Base-by-base conservation (phyloP, 2,797 vertebrate genomes). In the Urophycis tenuis region DNA sequence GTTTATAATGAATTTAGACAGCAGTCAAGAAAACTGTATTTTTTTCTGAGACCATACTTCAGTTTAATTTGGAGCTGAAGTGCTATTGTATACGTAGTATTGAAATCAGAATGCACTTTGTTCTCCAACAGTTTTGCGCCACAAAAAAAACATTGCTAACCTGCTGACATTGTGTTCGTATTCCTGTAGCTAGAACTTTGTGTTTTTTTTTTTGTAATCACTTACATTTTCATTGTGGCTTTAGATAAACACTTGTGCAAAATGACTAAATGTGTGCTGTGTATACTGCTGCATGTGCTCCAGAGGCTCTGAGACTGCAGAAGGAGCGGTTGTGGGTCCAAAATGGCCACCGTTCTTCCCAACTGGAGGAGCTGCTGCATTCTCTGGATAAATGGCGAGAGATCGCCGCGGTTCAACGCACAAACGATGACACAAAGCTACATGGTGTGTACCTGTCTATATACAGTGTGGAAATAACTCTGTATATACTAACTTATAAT, bases 231-330 rank as follows among this genome's bases (percentile, higher is more conserved):
- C 64, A 81, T 79, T 74, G 45, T 73, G 69, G 49, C 53, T 75
- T 75, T 74, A 72, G 3, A 60, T 60, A n/a, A 60, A 60, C 31
- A 32, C 8, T 35, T 22, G 19, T 7, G 30, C 19, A 12, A 30
- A 69, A 10, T 69, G 9, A 29, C 25, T 30, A 14, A 53, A 14
- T 14, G 8, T 69, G 67, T 31, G 11, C 39, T 85, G 34, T 79
- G 35, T 83, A 4, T 29, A 67, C 60, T 12, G 3, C 60, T 67
- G 53, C 53, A 87, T 77, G 83, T 75, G 88, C 88, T 78, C 29
- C 86, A 98, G 96, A 94, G 86, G 95, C 95, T 36, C 91, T 97
- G 82, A 89, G 91, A 69, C 93, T 95, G 76, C 93, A 94, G 74
- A 92, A 76, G 70, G 87, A 89, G 49, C 80, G 90, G 75, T 80